Evolutionary conservation across 2,888 invertebrate genomes (phyloP).

Genomic region (Alviniconcha strummeri): DNA sequence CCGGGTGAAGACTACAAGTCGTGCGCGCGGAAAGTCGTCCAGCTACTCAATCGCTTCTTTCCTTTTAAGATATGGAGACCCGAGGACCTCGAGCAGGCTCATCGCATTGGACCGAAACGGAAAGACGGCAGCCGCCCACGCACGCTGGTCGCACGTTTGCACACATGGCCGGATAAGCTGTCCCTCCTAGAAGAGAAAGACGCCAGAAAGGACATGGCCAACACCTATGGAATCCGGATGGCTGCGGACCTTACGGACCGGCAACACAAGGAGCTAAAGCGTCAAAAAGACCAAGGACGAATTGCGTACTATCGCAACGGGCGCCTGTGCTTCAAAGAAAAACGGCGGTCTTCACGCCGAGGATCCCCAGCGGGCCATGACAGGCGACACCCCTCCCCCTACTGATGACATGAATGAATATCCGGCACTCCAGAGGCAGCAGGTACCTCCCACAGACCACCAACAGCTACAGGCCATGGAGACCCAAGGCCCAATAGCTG

Average conservation of each 20-base stretch:
- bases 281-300: background rate
- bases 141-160: background rate
- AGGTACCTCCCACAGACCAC: no score
- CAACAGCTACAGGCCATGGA: no score
- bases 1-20: background rate
- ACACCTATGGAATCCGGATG: background rate
- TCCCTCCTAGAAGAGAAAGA: background rate
- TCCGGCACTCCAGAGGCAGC: no score
- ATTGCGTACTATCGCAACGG: background rate
- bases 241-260: background rate
- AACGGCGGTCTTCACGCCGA: no score
- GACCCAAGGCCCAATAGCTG: no score
- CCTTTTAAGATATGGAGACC: background rate
- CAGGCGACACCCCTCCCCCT: no score
- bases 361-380: no score
- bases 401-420: no score
- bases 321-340: background rate
- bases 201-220: background rate
- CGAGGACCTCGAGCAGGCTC: background rate
- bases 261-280: background rate
- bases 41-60: background rate
- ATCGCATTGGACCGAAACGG: background rate
- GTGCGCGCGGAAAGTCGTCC: background rate
- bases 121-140: background rate
- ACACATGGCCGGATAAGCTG: background rate